These are phyloP conservation scores for Dryoscopus gambensis DNA, from an alignment of 2,113 vertebrate genomes.

Conservation along the genomic window DNA sequence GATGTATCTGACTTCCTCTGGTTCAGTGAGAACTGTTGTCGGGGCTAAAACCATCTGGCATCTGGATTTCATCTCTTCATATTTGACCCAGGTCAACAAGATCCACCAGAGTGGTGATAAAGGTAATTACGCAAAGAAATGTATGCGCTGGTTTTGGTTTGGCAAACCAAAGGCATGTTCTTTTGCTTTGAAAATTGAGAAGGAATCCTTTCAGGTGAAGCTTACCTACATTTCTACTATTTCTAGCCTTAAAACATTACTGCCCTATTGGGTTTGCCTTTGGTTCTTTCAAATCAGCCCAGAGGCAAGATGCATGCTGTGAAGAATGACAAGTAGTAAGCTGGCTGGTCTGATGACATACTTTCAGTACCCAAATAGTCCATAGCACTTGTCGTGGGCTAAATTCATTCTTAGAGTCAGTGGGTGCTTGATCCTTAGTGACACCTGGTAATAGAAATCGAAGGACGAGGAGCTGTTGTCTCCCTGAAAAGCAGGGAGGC, in stretches of 20 bases:
- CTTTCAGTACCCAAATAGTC: not conserved
- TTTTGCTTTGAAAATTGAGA: not conserved
- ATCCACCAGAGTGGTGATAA: not conserved
- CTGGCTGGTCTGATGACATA: not conserved
- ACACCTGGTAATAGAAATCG: not conserved
- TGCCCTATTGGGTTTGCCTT: not conserved
- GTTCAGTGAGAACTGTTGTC: not conserved
- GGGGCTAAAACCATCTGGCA: not conserved
- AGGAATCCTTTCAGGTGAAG: not conserved
- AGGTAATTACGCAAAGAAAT: not conserved
- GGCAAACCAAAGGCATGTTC: not conserved
- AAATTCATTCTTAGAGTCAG: accelerated
- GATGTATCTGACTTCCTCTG: not conserved
- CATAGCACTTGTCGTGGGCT: not conserved
- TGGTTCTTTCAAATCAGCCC: not conserved
- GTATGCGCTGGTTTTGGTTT: not conserved
- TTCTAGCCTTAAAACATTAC: not conserved
- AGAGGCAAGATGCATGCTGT: accelerated
- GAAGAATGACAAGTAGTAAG: not conserved
- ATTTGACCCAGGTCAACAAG: not conserved
- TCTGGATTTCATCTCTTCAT: not conserved
- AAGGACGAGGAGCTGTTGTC: not conserved
- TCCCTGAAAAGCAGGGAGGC: not conserved
- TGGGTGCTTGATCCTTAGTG: not conserved
- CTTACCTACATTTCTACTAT: not conserved